Conservation (phyloP, 2,888 invertebrate genomes). For the Ryuthela nishihirai region DNA sequence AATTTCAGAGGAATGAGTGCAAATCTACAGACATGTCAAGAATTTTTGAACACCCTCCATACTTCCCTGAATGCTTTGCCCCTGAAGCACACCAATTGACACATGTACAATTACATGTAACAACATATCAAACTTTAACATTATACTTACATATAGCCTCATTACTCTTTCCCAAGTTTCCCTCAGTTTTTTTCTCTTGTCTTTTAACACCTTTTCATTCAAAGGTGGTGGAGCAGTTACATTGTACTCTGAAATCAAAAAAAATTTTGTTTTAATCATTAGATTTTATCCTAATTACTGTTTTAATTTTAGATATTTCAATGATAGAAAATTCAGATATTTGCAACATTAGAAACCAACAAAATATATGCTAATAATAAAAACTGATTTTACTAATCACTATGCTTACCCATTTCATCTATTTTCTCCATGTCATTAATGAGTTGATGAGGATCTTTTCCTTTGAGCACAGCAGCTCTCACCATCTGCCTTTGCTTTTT, state of each 20-base stretch:
- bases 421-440: constrained; percentile 95
- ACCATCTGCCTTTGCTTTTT: constrained; percentile 96
- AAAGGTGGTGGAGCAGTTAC: constrained; percentile 89
- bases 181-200: constrained; percentile 90
- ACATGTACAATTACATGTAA: no score
- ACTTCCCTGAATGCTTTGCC: no score
- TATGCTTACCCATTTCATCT: constrained; percentile 86
- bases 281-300: background rate
- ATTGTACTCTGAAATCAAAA: constrained; percentile 72
- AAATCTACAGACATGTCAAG: no score
- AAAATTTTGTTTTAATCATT: background rate
- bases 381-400: background rate
- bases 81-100: no score
- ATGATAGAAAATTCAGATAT: no score
- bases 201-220: constrained; percentile 93
- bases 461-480: constrained; percentile 91
- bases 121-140: no score
- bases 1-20: no score
- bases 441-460: constrained; percentile 93
- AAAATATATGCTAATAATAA: background rate
- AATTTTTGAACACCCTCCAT: no score
- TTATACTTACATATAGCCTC: constrained; percentile 77
- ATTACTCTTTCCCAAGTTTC: constrained; percentile 93
- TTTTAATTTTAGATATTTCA: background rate
- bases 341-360: constrained; percentile 5